These are phyloP conservation scores for Aegotheles bennettii DNA, from an alignment of 2,113 vertebrate genomes.

Conservation along the genomic window DNA sequence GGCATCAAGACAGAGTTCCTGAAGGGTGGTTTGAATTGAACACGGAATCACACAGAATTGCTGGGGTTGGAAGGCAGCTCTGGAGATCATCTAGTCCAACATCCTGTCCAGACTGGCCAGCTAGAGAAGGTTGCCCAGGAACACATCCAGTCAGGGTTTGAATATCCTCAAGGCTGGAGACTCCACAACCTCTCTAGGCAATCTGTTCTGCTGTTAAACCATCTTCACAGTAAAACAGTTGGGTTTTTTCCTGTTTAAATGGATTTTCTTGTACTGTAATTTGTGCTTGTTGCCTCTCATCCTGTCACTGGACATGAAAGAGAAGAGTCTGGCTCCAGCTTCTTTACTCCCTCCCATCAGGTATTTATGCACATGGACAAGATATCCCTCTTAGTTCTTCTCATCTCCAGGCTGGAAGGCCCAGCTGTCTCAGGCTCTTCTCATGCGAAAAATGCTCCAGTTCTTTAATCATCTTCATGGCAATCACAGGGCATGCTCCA, in stretches of 20 bases:
- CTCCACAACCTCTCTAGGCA: neutral
- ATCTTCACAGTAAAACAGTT: neutral
- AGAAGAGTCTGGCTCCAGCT: neutral
- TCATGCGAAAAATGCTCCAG: neutral
- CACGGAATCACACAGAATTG: too few species aligned
- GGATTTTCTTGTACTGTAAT: neutral
- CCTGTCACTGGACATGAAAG: neutral
- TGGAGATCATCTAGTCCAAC: neutral
- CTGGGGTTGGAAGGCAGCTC: neutral
- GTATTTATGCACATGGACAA: neutral
- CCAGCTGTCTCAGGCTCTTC: neutral
- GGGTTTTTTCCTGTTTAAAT: neutral
- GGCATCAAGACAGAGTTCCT: neutral
- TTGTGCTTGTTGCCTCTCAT: neutral
- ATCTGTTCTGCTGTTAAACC: neutral
- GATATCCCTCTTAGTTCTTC: neutral
- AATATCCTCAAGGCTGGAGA: neutral
- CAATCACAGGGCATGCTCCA: neutral
- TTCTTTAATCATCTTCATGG: neutral
- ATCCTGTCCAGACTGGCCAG: accelerated
- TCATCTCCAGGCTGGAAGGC: neutral
- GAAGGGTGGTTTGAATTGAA: neutral
- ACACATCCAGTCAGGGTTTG: neutral
- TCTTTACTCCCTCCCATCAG: neutral
- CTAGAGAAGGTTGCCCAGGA: neutral